Evolutionary conservation across 2,113 vertebrate species (phyloP).

Genomic region (Cyrtonyx montezumae): DNA sequence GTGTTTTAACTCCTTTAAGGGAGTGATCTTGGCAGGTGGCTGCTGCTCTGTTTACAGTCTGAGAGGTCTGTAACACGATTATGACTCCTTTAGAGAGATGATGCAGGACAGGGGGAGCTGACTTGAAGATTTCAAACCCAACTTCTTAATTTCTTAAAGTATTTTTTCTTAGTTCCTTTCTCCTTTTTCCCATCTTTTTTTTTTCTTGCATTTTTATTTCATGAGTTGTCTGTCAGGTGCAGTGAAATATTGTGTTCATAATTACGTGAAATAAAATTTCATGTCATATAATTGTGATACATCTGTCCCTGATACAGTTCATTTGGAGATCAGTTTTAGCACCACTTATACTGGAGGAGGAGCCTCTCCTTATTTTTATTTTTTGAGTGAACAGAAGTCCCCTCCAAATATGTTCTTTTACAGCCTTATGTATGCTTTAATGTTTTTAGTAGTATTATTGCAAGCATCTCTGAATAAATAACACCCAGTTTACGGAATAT

Average conservation of each 20-base stretch:
- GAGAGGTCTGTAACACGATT: neutral
- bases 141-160: neutral
- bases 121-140: neutral
- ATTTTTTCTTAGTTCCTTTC: neutral
- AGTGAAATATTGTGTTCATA: conserved; percentile 8
- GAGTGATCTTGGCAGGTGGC: neutral
- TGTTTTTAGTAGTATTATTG: neutral
- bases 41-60: neutral
- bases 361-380: neutral
- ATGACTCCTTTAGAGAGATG: neutral
- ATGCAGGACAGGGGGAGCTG: neutral
- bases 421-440: neutral
- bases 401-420: neutral
- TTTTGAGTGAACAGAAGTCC: neutral
- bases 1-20: neutral
- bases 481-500: neutral
- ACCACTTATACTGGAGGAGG: neutral
- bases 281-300: neutral
- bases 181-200: neutral
- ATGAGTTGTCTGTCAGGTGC: neutral
- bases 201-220: neutral
- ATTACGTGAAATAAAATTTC: conserved; percentile 23
- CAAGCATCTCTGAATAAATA: neutral
- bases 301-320: conserved; percentile 3
- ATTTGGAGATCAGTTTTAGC: conserved; percentile 2